These are phyloP conservation scores for Dascillus cervinus DNA, from an alignment of 2,888 invertebrate species.

Conservation along the genomic window DNA sequence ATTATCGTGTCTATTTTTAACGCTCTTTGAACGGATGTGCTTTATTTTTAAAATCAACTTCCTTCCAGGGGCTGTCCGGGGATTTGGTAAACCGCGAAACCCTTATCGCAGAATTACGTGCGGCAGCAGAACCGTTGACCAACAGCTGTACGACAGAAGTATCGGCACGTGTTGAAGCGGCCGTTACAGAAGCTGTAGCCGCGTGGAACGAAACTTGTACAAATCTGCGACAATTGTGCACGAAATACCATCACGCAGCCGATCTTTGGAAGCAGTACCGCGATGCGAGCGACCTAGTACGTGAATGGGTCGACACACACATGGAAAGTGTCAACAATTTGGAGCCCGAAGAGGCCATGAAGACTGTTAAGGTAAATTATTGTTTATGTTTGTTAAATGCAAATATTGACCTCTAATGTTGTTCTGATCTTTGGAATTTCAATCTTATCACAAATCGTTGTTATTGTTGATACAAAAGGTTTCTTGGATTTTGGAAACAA, in stretches of 20 bases:
- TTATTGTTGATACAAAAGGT: too few species aligned
- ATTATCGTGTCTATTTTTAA: too few species aligned
- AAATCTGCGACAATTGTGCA: slow-evolving; percentile 68
- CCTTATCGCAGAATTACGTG: slow-evolving; percentile 61
- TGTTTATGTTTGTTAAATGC: too few species aligned
- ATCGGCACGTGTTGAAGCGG: slow-evolving; percentile 63
- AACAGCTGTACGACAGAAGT: slow-evolving; percentile 63
- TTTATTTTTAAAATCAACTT: slow-evolving; percentile 3
- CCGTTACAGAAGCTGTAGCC: slow-evolving; percentile 69
- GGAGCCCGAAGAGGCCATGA: slow-evolving; percentile 62
- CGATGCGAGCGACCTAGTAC: slow-evolving; percentile 68
- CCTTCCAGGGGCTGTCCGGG: slow-evolving; percentile 62
- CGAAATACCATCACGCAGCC: slow-evolving; percentile 71
- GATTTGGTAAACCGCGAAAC: slow-evolving; percentile 68
- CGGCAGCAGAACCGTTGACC: slow-evolving; percentile 64
- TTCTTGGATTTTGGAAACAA: too few species aligned
- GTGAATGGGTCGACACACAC: slow-evolving; percentile 68
- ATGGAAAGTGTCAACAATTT: slow-evolving; percentile 65
- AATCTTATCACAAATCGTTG: too few species aligned
- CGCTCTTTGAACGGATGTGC: too few species aligned
- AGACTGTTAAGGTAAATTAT: slow-evolving; percentile 58
- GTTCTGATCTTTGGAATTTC: too few species aligned
- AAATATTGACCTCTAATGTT: too few species aligned
- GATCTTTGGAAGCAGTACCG: slow-evolving; percentile 74
- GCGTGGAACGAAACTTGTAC: slow-evolving; percentile 76